Base-by-base conservation (phyloP, 2,797 vertebrate species). In the Psittacula echo region DNA sequence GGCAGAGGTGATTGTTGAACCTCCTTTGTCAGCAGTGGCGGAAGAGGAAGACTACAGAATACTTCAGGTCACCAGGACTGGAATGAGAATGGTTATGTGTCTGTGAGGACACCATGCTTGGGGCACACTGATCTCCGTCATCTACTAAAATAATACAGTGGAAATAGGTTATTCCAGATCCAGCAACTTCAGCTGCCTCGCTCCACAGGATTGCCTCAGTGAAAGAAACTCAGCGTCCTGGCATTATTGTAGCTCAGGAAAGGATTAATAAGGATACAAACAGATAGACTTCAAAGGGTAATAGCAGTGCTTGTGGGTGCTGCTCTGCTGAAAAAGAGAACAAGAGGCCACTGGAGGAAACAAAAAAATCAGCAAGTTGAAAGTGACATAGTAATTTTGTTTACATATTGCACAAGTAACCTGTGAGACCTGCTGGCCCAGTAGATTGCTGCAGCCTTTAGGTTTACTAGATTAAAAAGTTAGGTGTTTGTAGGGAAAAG, bases 351-450 rank as follows among this genome's bases (percentile, higher is more conserved):
- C 85, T 94, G 2, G 9, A 91, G 87, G 87, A 92, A 92, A 85
- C 34, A 37, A 70, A 82, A 72, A 92, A 74, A 70, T 67, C 60
- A 89, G 85, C 91, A 85, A 85, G 42, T 85, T 95, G 74, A 74
- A 94, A 50, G 15, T 87, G 83, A 74, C 71, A 23, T 21, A 30
- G 74, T 72, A 83, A 85, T 94, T 93, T 87, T 93, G 91, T 96
- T 95, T 91, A 79, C 78, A 3, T 94, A 77, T 96, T 96, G 91
- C 84, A 65, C 90, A 94, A 93, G 93, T 89, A 96, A 90, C 84
- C 88, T 72, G 89, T 68, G 88, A 67, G 91, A 95, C 96, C 81
- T 94, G 93, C 85, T 90, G 93, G 86, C 88, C 93, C 34, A 16
- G 94, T 71, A 8, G 34, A 24, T 86, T 76, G 37, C 65, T 87